Evolutionary conservation across 2,113 vertebrate genomes (phyloP).

Genomic region (Rana temporaria): DNA sequence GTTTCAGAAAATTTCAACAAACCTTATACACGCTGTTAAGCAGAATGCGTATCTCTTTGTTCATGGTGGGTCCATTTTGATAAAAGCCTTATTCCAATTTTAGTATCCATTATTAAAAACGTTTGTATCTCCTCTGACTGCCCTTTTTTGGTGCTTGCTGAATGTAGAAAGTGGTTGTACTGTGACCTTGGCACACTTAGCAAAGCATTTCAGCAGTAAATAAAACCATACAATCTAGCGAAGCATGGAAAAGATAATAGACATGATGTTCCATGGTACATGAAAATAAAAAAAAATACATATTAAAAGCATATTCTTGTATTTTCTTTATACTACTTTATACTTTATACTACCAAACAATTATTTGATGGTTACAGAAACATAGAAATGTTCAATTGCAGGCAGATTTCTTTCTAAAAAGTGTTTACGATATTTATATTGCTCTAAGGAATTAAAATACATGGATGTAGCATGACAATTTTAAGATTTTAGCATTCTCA

Average conservation of each 20-base stretch:
- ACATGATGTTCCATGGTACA: too few species aligned
- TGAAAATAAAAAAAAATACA: too few species aligned
- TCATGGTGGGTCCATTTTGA: conserved; percentile 3
- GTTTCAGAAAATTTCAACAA: background rate
- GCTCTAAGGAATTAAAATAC: too few species aligned
- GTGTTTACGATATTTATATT: too few species aligned
- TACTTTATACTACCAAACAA: too few species aligned
- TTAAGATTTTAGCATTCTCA: too few species aligned
- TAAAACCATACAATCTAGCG: background rate
- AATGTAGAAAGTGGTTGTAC: background rate
- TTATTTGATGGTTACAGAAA: too few species aligned
- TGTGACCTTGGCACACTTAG: background rate
- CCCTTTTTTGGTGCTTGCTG: background rate
- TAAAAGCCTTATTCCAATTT: conserved; percentile 7
- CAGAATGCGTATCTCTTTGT: background rate
- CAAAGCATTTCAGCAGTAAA: conserved; percentile 24
- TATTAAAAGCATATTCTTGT: too few species aligned
- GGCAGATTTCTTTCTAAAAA: too few species aligned
- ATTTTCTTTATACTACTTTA: too few species aligned
- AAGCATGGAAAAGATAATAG: background rate
- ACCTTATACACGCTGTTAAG: background rate
- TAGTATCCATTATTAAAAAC: conserved; percentile 17
- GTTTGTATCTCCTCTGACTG: conserved; percentile 10
- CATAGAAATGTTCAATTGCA: too few species aligned
- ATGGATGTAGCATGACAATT: too few species aligned